A percentile compares a stretch with the other conserved stretches of the same genome.
Evolutionary conservation across 2,797 vertebrate genomes (phyloP).

Genomic region (Scyliorhinus canicula): DNA sequence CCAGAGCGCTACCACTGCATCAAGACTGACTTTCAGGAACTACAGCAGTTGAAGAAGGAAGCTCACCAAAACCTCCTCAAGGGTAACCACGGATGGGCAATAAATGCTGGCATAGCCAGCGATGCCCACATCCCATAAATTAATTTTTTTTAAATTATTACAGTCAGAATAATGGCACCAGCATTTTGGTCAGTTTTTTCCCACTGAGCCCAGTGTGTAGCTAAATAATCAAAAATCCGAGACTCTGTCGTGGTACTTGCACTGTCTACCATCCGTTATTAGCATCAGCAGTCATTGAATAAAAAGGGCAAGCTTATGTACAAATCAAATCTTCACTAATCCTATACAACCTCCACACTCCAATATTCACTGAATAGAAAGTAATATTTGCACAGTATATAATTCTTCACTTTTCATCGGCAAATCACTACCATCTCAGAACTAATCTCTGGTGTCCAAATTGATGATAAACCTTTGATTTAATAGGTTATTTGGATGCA

Average conservation of each 20-base stretch:
- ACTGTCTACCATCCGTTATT: neutral
- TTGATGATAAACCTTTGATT: neutral
- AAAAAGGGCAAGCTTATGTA: neutral
- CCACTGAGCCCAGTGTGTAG: neutral
- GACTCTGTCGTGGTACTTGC: neutral
- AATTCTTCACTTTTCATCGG: neutral
- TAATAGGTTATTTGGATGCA: neutral
- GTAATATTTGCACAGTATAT: neutral
- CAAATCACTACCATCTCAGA: neutral
- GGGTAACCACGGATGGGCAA: too few species aligned
- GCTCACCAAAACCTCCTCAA: too few species aligned
- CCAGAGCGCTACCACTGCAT: too few species aligned
- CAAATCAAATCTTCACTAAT: neutral
- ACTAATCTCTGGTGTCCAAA: neutral
- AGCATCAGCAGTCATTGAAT: neutral
- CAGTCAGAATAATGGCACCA: neutral
- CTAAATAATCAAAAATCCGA: neutral
- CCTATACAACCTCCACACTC: neutral
- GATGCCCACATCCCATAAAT: too few species aligned
- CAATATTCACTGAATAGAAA: neutral
- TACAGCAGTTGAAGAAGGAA: too few species aligned
- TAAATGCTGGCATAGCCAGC: too few species aligned
- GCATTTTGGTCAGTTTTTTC: neutral
- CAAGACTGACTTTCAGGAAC: too few species aligned
- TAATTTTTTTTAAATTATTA: neutral